phyloP scores from a whole-genome alignment of 2,888 invertebrate genomes.

The Mimas tiliae region DNA sequence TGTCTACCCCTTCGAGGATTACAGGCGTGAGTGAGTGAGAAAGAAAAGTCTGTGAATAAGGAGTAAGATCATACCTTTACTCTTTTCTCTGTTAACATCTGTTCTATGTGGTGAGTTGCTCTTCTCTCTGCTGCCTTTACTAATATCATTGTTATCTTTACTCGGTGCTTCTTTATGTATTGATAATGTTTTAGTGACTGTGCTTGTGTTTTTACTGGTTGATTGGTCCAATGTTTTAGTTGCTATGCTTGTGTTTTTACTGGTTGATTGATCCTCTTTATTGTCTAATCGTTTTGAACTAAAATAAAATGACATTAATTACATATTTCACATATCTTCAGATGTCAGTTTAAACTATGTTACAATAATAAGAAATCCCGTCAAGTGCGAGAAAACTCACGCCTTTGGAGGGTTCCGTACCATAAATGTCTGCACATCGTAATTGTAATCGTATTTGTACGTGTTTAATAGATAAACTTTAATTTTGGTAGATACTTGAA shows the following conservation, averaged over 20 bases:
- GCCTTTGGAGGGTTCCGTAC: no score
- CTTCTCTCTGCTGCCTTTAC: background rate
- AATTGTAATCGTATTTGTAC: no score
- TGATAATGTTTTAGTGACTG: background rate
- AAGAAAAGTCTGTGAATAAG: no score
- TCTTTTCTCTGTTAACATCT: slow-evolving; percentile 1
- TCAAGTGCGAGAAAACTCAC: no score
- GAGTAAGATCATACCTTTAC: background rate
- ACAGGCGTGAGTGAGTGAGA: no score
- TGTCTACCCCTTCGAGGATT: no score
- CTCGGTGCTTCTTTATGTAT: background rate
- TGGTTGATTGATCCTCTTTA: background rate
- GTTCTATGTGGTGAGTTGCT: background rate
- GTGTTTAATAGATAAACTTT: no score
- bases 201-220: background rate
- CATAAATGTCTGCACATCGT: no score
- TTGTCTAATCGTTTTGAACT: slow-evolving; percentile 14
- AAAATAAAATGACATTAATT: background rate
- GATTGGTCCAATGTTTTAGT: background rate
- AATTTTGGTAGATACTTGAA: no score
- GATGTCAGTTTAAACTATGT: no score
- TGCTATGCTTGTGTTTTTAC: background rate
- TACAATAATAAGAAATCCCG: no score
- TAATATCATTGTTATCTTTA: background rate
- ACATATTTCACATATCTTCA: background rate